A percentile compares a stretch with the other conserved stretches of the same genome.
phyloP scores from a whole-genome alignment of 2,888 invertebrate genomes.

The Harpagoxenus sublaevis region DNA sequence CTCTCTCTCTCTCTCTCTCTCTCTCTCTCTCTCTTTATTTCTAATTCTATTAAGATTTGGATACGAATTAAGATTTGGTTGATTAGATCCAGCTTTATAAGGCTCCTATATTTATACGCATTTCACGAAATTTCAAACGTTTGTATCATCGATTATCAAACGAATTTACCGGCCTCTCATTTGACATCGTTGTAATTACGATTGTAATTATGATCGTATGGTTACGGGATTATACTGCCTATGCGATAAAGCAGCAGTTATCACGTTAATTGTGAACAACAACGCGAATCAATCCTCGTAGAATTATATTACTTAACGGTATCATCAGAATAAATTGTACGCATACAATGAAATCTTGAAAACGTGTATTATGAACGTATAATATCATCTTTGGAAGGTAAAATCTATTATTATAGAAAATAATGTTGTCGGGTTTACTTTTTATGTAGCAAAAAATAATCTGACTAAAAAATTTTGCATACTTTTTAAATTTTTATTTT shows the following conservation, averaged over 20 bases:
- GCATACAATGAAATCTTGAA: constrained; percentile 13
- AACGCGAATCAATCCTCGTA: constrained; percentile 31
- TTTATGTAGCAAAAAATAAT: background rate
- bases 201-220: constrained; percentile 5
- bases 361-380: background rate
- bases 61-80: too few relatives aligned
- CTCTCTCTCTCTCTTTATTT: too few relatives aligned
- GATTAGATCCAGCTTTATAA: too few relatives aligned
- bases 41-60: too few relatives aligned
- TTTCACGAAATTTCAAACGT: too few relatives aligned
- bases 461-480: background rate
- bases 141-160: background rate
- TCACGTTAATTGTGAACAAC: constrained; percentile 49
- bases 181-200: constrained; percentile 5
- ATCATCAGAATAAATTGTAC: background rate
- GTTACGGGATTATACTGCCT: constrained; percentile 30
- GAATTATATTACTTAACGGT: constrained; percentile 32
- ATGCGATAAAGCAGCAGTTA: constrained; percentile 22
- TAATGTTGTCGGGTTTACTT: background rate
- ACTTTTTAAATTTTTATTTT: background rate
- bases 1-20: too few relatives aligned
- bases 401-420: constrained; percentile 19
- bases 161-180: background rate
- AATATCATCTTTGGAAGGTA: background rate
- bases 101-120: too few relatives aligned